Evolutionary conservation across 2,797 vertebrate species (phyloP), one percentile per base, ranked within the genome.

Genomic region (Novumbra hubbsi): DNA sequence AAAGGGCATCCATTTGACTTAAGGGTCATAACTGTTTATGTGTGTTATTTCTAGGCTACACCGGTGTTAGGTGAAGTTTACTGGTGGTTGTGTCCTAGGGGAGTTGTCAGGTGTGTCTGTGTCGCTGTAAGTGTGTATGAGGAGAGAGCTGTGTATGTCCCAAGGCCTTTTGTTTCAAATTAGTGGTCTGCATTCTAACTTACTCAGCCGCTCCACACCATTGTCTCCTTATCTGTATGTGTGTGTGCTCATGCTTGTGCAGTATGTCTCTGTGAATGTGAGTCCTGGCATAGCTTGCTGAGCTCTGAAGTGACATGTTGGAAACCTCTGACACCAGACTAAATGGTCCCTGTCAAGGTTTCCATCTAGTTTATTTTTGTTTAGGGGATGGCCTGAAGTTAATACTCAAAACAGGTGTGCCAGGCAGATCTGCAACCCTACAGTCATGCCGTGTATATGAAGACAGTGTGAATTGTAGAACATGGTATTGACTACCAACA

Each of bases 21-120:
- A 12, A 74, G 79, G 78, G 77, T 81, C 79, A 82, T 77, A 80
- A 81, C 77, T 83, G 79, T 86, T 85, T 84, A 82, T 68, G 71
- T 63, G 63, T 85, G 79, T 86, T 76, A 82, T 78, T 81, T 74
- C 30, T 64, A 17, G 5, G 27, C 15, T 15, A 63, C 60, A 16
- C 4, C 28, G 62, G 27, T 66, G 69, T 69, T 41, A 69, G 80
- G 78, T 78, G 72, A 63, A 73, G 32, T 66, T 19, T 30, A 64
- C 27, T 32, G 78, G 45, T 76, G 41, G 41, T 45, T 7, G 63
- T 81, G 67, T 28, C 16, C 16, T 64, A 2, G 55, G 11, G 34
- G 63, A 1, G 63, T 65, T 1, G 5, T 2, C 8, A 34, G 30
- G 48, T 60, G 8, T 66, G 4, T 75, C 50, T 74, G 75, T 75